These are phyloP conservation scores for Erpornis zantholeuca DNA, from an alignment of 2,113 vertebrate genomes.

Conservation along the genomic window DNA sequence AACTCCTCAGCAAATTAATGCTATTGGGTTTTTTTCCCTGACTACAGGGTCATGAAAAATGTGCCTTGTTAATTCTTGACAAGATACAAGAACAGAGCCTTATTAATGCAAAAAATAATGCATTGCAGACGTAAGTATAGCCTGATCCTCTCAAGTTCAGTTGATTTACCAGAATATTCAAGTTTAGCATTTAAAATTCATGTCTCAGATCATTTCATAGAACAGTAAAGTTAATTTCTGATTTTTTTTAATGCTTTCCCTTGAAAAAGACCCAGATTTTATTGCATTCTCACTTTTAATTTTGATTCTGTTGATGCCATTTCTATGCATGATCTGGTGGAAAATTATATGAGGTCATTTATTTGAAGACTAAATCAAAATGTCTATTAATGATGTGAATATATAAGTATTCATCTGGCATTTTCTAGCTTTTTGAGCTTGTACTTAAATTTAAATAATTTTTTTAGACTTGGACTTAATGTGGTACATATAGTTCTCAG, in stretches of 20 bases:
- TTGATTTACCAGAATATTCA: neutral
- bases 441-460: neutral
- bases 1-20: neutral
- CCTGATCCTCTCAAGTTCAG: neutral
- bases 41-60: constrained; percentile 90
- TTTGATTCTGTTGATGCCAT: neutral
- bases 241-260: neutral
- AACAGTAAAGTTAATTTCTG: neutral
- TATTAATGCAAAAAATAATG: constrained; percentile 87
- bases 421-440: neutral
- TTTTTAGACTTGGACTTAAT: neutral
- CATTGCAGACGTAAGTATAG: constrained; percentile 92
- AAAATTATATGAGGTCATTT: neutral
- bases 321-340: neutral
- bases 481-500: neutral
- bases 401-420: neutral
- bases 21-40: neutral
- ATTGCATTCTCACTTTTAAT: neutral
- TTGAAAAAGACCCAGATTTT: neutral
- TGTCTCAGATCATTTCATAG: neutral
- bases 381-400: neutral
- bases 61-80: constrained; percentile 92
- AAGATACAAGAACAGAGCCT: constrained; percentile 87
- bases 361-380: neutral
- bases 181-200: neutral